Percentiles rank a stretch among this genome's conserved stretches.
Conservation (phyloP, 2,888 invertebrate genomes). For the Patella caerulea region DNA sequence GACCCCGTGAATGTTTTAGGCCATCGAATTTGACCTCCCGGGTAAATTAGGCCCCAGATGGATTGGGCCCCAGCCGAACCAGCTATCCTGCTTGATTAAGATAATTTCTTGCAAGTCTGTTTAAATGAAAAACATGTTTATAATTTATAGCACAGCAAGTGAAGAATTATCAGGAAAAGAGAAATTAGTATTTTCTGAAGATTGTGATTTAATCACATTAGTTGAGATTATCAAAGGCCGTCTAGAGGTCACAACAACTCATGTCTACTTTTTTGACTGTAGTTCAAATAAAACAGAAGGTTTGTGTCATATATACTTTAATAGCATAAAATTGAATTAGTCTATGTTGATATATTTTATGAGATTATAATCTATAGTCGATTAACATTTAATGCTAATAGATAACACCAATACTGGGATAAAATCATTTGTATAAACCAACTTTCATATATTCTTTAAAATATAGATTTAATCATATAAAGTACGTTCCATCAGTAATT, state of each 20-base stretch:
- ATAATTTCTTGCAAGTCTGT: neutral
- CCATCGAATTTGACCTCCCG: too few species aligned
- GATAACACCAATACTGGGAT: too few species aligned
- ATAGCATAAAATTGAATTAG: too few species aligned
- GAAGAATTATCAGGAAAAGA: conserved; percentile 73
- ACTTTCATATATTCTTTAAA: too few species aligned
- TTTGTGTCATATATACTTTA: conserved; percentile 22
- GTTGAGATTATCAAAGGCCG: conserved; percentile 76
- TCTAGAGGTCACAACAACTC: conserved; percentile 77
- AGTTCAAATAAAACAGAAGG: conserved; percentile 71
- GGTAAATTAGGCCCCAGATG: too few species aligned
- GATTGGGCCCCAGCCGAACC: neutral
- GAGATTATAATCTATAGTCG: too few species aligned
- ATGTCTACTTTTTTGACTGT: conserved; percentile 77
- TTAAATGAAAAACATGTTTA: neutral
- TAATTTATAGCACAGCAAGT: conserved; percentile 21
- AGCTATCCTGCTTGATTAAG: neutral
- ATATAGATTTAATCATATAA: too few species aligned
- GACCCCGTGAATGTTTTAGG: too few species aligned
- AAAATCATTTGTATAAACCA: too few species aligned
- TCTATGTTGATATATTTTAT: too few species aligned
- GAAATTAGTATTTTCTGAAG: conserved; percentile 77
- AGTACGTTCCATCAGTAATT: too few species aligned
- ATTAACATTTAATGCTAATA: too few species aligned
- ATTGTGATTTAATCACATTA: conserved; percentile 78